Conservation (phyloP, 2,888 invertebrate genomes). For the Nasonovia ribisnigri region DNA sequence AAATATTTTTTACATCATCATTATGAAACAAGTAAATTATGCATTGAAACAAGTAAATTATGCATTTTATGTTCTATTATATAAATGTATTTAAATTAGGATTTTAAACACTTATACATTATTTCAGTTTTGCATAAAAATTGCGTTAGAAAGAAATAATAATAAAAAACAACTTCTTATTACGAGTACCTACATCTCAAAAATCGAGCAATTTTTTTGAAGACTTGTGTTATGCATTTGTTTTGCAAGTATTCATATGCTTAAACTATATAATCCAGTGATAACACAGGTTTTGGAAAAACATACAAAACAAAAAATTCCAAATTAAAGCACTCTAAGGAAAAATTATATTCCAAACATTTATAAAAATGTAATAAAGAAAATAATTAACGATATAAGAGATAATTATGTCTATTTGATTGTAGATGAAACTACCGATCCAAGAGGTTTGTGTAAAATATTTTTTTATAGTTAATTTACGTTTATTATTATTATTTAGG, state of each 20-base stretch:
- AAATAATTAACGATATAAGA: slow-evolving; percentile 13
- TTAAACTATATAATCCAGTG: slow-evolving; percentile 40
- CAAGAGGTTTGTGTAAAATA: not conserved
- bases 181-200: not conserved
- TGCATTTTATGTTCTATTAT: too few species aligned
- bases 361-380: slow-evolving; percentile 15
- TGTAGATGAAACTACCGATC: slow-evolving; percentile 35
- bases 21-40: too few species aligned
- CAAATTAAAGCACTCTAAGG: slow-evolving; percentile 34
- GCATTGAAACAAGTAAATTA: too few species aligned
- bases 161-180: slow-evolving; percentile 2
- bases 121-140: not conserved
- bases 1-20: too few species aligned
- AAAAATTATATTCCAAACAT: slow-evolving; percentile 33
- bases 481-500: not conserved
- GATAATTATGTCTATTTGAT: slow-evolving; percentile 38
- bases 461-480: not conserved
- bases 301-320: not conserved
- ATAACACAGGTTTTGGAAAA: not conserved
- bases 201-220: not conserved
- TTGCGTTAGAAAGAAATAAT: not conserved
- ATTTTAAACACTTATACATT: too few species aligned
- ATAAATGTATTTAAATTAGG: too few species aligned
- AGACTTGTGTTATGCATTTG: slow-evolving; percentile 21
- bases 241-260: slow-evolving; percentile 53